Evolutionary conservation across 1,140 invertebrate species (phyloP).

Genomic region (Drosophila virilis): DNA sequence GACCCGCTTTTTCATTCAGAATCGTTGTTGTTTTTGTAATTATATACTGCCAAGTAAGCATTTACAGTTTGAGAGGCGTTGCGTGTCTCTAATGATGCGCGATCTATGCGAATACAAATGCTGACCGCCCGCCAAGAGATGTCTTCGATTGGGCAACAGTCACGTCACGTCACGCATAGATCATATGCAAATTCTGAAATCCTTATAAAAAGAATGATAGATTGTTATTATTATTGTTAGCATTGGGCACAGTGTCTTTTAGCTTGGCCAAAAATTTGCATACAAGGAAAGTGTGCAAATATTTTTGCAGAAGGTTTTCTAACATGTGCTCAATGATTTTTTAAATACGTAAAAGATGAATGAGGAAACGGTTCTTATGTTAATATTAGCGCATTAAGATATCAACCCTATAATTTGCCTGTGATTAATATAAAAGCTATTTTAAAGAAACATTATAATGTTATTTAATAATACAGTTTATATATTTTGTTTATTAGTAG

Average conservation of each 20-base stretch:
- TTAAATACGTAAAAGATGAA: neutral
- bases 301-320: neutral
- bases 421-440: too few species aligned
- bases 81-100: conserved; percentile 68
- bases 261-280: conserved; percentile 12
- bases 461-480: too few species aligned
- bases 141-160: conserved; percentile 58
- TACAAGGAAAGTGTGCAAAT: conserved; percentile 8
- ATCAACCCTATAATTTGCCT: too few species aligned
- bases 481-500: neutral
- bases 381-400: too few species aligned
- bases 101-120: conserved; percentile 59
- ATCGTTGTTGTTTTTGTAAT: conserved; percentile 37
- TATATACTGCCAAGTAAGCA: conserved; percentile 62
- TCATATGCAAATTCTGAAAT: conserved; percentile 20
- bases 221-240: conserved; percentile 16
- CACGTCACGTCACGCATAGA: conserved; percentile 40
- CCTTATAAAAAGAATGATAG: conserved; percentile 25
- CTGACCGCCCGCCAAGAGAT: conserved; percentile 25
- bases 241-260: conserved; percentile 5
- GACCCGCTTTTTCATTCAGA: conserved; percentile 69
- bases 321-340: neutral
- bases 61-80: conserved; percentile 76
- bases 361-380: neutral
- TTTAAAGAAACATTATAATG: too few species aligned